Conservation (phyloP, 2,797 vertebrate species). For the Hapalemur alaotrensis region DNA sequence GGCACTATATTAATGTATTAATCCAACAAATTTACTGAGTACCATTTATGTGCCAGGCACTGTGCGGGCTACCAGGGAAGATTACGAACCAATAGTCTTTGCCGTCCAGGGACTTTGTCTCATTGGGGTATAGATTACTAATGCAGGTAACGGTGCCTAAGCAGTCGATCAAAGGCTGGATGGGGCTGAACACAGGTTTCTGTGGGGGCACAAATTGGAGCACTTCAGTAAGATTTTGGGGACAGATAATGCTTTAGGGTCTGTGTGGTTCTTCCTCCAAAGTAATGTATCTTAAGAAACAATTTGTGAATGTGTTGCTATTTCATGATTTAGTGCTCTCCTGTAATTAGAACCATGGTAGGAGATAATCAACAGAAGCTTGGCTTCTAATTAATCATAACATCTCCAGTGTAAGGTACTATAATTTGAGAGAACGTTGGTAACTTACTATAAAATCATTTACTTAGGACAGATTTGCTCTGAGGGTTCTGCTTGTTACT, state of each 20-base stretch:
- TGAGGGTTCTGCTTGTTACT: not conserved
- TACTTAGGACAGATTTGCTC: not conserved
- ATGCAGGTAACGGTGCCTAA: not conserved
- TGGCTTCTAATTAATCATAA: not conserved
- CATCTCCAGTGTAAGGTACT: not conserved
- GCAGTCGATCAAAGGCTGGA: fast-evolving
- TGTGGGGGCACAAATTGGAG: not conserved
- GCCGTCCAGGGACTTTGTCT: not conserved
- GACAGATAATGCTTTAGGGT: not conserved
- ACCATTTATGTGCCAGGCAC: not conserved
- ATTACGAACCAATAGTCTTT: not conserved
- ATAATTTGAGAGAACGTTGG: not conserved
- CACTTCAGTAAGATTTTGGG: fast-evolving
- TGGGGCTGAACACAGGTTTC: not conserved
- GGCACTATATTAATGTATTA: not conserved
- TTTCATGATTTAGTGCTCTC: not conserved
- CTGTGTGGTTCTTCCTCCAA: not conserved
- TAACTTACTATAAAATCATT: not conserved
- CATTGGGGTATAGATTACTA: not conserved
- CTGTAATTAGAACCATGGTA: not conserved
- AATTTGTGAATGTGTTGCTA: not conserved
- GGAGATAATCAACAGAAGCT: not conserved
- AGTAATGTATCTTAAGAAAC: not conserved
- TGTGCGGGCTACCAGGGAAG: not conserved
- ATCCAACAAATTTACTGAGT: not conserved